Conservation (phyloP, 2,888 invertebrate species). For the Nyleta sp. region DNA sequence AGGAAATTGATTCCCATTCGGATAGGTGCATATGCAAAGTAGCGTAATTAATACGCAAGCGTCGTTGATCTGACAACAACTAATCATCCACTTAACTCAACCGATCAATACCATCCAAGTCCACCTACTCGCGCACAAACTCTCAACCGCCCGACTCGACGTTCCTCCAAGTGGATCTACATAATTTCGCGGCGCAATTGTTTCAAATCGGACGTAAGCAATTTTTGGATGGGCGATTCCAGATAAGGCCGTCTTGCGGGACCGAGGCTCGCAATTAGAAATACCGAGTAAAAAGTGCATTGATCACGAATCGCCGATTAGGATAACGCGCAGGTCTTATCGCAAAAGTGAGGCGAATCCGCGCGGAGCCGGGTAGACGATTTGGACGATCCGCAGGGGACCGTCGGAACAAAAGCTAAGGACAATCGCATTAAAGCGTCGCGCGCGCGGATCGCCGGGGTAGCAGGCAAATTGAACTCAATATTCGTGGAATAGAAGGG, state of each 20-base stretch:
- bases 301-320: slow-evolving; percentile 64
- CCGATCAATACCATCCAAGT: slow-evolving; percentile 15
- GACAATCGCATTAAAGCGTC: slow-evolving; percentile 77
- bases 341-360: slow-evolving; percentile 40
- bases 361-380: slow-evolving; percentile 55
- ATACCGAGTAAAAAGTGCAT: slow-evolving; percentile 50
- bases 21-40: no score
- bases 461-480: slow-evolving; percentile 79
- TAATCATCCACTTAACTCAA: neutral
- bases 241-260: slow-evolving; percentile 42
- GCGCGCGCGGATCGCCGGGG: slow-evolving; percentile 67
- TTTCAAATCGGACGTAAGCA: slow-evolving; percentile 34
- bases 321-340: slow-evolving; percentile 58
- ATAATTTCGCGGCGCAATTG: slow-evolving; percentile 21
- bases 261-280: slow-evolving; percentile 42
- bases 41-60: neutral
- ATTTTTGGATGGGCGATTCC: neutral
- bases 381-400: slow-evolving; percentile 68
- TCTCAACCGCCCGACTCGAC: slow-evolving; percentile 1
- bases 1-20: no score
- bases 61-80: no score
- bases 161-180: neutral
- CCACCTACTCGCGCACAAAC: neutral
- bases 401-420: slow-evolving; percentile 71
- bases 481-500: slow-evolving; percentile 81